Conservation (phyloP, 1,140 invertebrate genomes). For the Protaetia brevitarsis region DNA sequence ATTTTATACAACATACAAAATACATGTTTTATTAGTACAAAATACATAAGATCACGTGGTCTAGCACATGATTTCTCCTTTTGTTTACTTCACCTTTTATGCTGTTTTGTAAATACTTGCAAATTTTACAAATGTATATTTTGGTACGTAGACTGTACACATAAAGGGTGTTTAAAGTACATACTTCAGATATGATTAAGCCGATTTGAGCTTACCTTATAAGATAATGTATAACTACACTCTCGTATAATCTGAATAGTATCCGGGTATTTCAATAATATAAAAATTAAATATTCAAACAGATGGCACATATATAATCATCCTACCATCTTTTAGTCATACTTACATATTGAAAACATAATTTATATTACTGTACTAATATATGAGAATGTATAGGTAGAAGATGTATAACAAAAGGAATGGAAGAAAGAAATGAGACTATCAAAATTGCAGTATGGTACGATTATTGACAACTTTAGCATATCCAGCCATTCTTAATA, state of each 20-base stretch:
- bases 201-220: not conserved
- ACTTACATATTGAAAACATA: no score
- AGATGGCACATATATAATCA: no score
- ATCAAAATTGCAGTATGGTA: no score
- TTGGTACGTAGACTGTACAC: not conserved
- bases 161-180: not conserved
- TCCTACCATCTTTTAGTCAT: no score
- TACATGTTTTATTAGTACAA: not conserved
- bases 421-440: no score
- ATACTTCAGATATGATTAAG: not conserved
- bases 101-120: not conserved
- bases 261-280: not conserved
- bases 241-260: not conserved
- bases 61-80: not conserved
- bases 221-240: not conserved
- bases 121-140: not conserved
- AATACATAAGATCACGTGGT: not conserved
- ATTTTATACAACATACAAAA: not conserved
- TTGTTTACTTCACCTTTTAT: not conserved
- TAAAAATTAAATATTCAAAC: not conserved
- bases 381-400: no score
- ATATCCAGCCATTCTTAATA: no score
- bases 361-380: no score
- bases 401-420: no score
- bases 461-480: no score